A percentile compares a stretch with the other conserved stretches of the same genome.
phyloP scores from a whole-genome alignment of 1,140 invertebrate species.

The Laupala kohalensis region DNA sequence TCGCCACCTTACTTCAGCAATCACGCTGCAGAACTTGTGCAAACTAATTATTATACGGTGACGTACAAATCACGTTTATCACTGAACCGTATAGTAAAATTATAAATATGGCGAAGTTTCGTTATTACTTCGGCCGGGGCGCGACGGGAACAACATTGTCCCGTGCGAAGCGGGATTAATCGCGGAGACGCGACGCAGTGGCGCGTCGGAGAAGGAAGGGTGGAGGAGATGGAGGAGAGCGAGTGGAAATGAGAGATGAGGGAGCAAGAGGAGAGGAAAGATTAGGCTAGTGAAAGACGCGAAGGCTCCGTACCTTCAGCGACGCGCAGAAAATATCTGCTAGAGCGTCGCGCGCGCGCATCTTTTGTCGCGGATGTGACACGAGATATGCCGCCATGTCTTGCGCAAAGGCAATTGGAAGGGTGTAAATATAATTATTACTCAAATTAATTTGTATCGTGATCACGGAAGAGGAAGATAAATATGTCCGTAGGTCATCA shows the following conservation, averaged over 20 bases:
- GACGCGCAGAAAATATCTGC: neutral
- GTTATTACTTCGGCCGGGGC: neutral
- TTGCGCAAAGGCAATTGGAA: too few relatives aligned
- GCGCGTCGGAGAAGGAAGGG: neutral
- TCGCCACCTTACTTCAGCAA: neutral
- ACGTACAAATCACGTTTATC: neutral
- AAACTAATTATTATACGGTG: neutral
- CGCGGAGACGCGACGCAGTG: neutral
- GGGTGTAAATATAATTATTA: too few relatives aligned
- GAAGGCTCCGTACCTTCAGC: neutral
- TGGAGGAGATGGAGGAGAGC: neutral
- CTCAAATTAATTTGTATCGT: too few relatives aligned
- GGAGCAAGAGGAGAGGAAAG: neutral
- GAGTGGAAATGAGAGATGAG: neutral
- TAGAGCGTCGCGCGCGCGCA: neutral
- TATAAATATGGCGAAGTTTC: neutral
- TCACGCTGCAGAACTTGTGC: neutral
- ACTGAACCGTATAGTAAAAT: neutral
- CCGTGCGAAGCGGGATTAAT: neutral
- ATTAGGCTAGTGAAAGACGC: neutral
- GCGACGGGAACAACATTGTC: neutral
- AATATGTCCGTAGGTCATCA: too few relatives aligned
- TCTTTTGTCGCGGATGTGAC: too few relatives aligned
- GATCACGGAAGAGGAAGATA: too few relatives aligned
- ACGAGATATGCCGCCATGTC: too few relatives aligned